Conservation (phyloP, 2,888 invertebrate genomes). For the Leucophenga montana region DNA sequence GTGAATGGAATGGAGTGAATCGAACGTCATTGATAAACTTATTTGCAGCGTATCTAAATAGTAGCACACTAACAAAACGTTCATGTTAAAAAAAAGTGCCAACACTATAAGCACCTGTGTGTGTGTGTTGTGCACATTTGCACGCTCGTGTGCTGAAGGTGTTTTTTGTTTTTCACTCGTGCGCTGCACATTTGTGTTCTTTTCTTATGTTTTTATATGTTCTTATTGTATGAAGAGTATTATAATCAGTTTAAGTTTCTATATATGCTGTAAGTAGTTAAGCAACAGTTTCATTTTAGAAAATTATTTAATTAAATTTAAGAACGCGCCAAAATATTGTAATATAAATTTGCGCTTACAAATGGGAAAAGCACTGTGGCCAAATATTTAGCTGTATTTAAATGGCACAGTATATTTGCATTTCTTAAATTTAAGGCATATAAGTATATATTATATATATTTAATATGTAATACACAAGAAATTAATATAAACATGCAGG, state of each 20-base stretch:
- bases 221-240: constrained; percentile 11
- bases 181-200: too few relatives aligned
- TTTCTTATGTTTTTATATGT: too few relatives aligned
- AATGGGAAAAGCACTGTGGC: background rate
- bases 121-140: too few relatives aligned
- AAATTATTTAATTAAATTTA: background rate
- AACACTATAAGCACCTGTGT: too few relatives aligned
- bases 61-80: too few relatives aligned
- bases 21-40: too few relatives aligned
- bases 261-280: constrained; percentile 20
- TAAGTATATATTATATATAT: constrained; percentile 6
- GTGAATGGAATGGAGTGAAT: too few relatives aligned
- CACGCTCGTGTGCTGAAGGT: too few relatives aligned
- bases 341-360: constrained; percentile 14
- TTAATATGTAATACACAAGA: constrained; percentile 13
- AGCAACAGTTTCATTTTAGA: background rate
- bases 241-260: background rate
- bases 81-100: too few relatives aligned
- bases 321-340: background rate
- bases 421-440: background rate
- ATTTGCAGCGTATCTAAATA: too few relatives aligned
- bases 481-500: constrained; percentile 25
- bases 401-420: background rate
- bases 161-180: too few relatives aligned
- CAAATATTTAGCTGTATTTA: too few relatives aligned